Evolutionary conservation across 2,113 vertebrate genomes (phyloP).

Genomic region (Brevimyrus niger): DNA sequence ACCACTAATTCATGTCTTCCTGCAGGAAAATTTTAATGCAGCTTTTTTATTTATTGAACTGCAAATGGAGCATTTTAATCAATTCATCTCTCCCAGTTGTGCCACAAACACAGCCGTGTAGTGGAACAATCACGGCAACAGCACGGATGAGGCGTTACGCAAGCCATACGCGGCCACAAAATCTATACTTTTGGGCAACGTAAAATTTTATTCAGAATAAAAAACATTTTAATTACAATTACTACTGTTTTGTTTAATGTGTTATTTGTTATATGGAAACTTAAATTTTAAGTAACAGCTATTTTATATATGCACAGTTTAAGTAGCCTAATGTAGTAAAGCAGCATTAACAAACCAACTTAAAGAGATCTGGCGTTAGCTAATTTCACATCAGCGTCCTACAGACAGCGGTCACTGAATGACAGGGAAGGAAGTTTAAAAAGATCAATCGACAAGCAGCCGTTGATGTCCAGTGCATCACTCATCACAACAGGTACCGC

Average conservation of each 20-base stretch:
- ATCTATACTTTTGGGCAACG: not conserved
- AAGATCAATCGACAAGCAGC: not conserved
- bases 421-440: not conserved
- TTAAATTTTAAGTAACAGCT: not conserved
- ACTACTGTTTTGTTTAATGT: not conserved
- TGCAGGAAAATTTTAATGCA: slow-evolving; percentile 35
- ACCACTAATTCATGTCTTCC: slow-evolving; percentile 27
- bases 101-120: slow-evolving; percentile 32
- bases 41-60: slow-evolving; percentile 48
- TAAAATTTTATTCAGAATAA: not conserved
- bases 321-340: not conserved
- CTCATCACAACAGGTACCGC: not conserved
- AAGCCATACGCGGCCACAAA: slow-evolving; percentile 13
- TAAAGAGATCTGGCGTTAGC: not conserved
- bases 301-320: not conserved
- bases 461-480: not conserved
- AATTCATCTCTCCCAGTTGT: slow-evolving; percentile 53
- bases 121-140: slow-evolving; percentile 44
- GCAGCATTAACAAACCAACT: not conserved
- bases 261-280: not conserved
- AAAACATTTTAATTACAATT: not conserved
- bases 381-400: not conserved
- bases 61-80: slow-evolving; percentile 52
- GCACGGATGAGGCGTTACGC: slow-evolving; percentile 22
- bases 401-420: not conserved